Percentiles rank a stretch among this genome's conserved stretches.
These are phyloP conservation scores for Nettapus auritus DNA, from an alignment of 2,113 vertebrate genomes.

Conservation along the genomic window DNA sequence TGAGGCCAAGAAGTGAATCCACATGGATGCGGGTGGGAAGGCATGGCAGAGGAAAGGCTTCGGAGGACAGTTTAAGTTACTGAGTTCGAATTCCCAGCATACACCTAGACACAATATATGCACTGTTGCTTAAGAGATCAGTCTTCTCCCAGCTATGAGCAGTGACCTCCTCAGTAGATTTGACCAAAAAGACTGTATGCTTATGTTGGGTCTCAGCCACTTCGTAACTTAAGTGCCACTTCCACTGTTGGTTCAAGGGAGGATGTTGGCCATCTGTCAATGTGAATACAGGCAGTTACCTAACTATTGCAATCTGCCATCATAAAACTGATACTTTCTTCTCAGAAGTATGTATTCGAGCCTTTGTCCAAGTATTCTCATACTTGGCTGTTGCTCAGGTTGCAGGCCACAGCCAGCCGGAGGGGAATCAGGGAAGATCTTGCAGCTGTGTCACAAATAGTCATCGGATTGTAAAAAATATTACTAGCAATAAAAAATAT, in stretches of 20 bases:
- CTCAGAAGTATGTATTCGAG: neutral
- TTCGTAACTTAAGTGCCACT: neutral
- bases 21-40: neutral
- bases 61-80: neutral
- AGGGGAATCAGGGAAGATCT: neutral
- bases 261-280: neutral
- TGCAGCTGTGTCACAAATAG: neutral
- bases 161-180: neutral
- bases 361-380: neutral
- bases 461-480: neutral
- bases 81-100: neutral
- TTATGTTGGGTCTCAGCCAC: neutral
- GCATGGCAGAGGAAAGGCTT: neutral
- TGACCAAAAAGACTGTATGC: neutral
- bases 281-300: neutral
- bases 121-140: neutral
- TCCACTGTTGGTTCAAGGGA: neutral
- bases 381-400: neutral
- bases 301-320: neutral
- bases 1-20: neutral
- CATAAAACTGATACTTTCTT: neutral
- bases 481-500: neutral
- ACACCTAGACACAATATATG: neutral
- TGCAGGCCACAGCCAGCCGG: neutral
- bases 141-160: neutral